Base-by-base conservation (phyloP, 2,888 invertebrate species). In the Resseliella maxima region DNA sequence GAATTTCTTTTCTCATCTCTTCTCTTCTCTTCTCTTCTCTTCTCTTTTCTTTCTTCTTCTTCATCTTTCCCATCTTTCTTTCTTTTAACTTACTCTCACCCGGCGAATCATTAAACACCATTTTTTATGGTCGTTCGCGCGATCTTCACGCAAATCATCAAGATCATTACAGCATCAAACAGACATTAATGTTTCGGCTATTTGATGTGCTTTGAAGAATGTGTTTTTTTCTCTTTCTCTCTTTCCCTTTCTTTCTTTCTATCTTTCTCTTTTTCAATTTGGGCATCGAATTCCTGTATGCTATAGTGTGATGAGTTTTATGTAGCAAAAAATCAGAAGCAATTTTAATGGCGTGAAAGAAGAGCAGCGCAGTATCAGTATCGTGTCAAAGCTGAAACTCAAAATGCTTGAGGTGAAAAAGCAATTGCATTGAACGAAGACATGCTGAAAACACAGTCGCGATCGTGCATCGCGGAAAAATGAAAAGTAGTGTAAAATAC, bases 61-160 rank as follows among this genome's bases (percentile, higher is more conserved):
- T 41, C 41, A 41, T 41, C 12, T 41, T 41, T 5, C 41, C n/a
- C n/a, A n/a, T n/a, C n/a, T n/a, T n/a, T n/a, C n/a, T 18, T 2
- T 24, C 24, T 59, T 24, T 59, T 59, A n/a, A 59, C 59, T 59
- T 24, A 59, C 59, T 59, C 59, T 59, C 59, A 59, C 59, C 59
- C 12, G 31, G 12, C 5, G 31, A 27, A 72, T 72, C 27, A 72
- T 72, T 72, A 31, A 27, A 72, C 72, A 72, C 72, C 27, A 72
- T 31, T 24, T 72, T 72, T 72, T 31, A 72, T 35, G 72, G 72
- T 27, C 31, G 72, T 72, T 72, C 72, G 72, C 72, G 31, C 72
- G 31, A 72, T 72, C 72, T 72, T 31, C 72, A 72, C 72, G 31
- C 72, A 72, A 72, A 59, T 59, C 59, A 59, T 59, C 59, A 59